Evolutionary conservation across 2,113 vertebrate genomes (phyloP).

Genomic region (Herpetotheres cachinnans): DNA sequence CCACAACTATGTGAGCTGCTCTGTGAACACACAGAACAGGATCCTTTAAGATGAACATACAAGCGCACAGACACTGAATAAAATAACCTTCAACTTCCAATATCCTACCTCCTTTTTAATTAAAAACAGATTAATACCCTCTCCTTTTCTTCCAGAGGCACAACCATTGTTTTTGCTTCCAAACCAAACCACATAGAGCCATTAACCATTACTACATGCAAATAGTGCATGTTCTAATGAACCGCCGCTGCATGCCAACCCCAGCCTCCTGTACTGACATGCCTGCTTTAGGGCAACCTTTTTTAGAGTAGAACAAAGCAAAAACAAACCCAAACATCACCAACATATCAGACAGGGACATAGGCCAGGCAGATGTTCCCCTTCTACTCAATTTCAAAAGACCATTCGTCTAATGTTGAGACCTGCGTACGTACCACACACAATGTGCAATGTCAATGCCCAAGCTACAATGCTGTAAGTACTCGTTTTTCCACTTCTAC

Average conservation of each 20-base stretch:
- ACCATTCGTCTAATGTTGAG: not conserved
- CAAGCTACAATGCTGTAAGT: not conserved
- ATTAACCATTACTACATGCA: not conserved
- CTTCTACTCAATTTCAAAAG: not conserved
- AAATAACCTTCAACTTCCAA: not conserved
- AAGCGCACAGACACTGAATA: not conserved
- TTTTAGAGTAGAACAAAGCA: not conserved
- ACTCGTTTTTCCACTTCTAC: not conserved
- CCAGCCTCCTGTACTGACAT: not conserved
- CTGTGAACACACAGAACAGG: not conserved
- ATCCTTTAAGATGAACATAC: not conserved
- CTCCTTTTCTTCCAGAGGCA: not conserved
- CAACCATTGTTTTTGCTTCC: not conserved
- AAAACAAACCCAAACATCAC: not conserved
- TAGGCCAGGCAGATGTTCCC: not conserved
- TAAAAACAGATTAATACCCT: not conserved
- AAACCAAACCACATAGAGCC: not conserved
- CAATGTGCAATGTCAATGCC: not conserved
- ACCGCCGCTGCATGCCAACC: not conserved
- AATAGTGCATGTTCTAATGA: not conserved
- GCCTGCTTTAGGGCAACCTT: not conserved
- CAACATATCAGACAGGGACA: not conserved
- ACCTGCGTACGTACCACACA: accelerated
- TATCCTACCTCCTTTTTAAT: not conserved
- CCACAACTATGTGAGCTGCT: not conserved